These are phyloP conservation scores for Apodemus sylvaticus DNA, from an alignment of 2,113 vertebrate species.

Conservation along the genomic window DNA sequence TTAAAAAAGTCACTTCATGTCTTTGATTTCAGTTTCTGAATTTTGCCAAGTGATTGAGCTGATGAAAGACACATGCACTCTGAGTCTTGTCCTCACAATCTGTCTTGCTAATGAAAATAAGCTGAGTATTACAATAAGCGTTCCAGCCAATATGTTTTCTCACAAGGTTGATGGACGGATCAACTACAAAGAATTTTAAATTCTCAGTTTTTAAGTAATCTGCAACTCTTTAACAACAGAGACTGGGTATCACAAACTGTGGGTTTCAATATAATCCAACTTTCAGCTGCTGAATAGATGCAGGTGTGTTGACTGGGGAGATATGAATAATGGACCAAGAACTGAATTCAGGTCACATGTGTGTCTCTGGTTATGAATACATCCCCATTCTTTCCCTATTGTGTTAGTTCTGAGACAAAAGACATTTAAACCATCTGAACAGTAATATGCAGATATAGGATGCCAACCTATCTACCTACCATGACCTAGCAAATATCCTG, in stretches of 20 bases:
- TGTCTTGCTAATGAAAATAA: neutral
- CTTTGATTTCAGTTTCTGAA: neutral
- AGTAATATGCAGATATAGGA: neutral
- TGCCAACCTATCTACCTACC: neutral
- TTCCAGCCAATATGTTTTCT: neutral
- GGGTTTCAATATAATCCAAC: neutral
- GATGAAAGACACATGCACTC: neutral
- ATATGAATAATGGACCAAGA: no score
- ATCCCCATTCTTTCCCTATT: neutral
- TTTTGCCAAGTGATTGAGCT: neutral
- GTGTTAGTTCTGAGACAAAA: neutral
- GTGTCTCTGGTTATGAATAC: neutral
- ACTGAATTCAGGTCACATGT: neutral
- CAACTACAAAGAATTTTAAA: neutral
- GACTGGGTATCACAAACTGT: accelerated
- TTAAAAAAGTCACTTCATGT: neutral
- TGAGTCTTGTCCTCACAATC: neutral
- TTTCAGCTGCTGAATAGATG: neutral
- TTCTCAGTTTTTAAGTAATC: neutral
- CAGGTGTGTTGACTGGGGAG: neutral
- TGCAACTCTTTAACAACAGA: neutral
- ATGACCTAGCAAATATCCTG: neutral
- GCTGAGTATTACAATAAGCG: neutral
- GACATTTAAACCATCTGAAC: neutral
- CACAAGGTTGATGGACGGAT: neutral